A percentile compares a stretch with the other conserved stretches of the same genome.
Conservation (phyloP, 2,888 invertebrate genomes). For the Vanessa cardui region DNA sequence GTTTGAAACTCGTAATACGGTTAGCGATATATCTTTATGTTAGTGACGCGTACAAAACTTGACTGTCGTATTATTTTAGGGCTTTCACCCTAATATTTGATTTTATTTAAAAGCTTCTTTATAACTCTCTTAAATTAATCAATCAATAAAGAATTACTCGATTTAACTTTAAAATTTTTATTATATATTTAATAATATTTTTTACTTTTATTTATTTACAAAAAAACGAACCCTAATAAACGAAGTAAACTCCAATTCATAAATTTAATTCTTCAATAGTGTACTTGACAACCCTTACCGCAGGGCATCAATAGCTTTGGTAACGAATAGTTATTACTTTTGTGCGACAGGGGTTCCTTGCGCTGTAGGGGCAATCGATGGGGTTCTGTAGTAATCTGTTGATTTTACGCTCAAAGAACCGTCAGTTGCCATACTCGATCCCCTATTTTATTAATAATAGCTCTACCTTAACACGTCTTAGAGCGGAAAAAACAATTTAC, state of each 20-base stretch:
- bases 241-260: slow-evolving; percentile 38
- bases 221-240: slow-evolving; percentile 42
- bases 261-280: slow-evolving; percentile 43
- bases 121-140: not conserved
- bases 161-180: not conserved
- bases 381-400: slow-evolving; percentile 77
- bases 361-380: slow-evolving; percentile 55
- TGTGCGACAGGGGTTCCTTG: slow-evolving; percentile 64
- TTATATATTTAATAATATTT: not conserved
- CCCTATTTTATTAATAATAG: slow-evolving; percentile 73
- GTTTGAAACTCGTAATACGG: slow-evolving; percentile 54
- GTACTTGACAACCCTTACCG: slow-evolving; percentile 70
- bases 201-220: slow-evolving; percentile 18
- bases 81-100: not conserved
- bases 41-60: slow-evolving; percentile 34
- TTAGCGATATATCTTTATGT: slow-evolving; percentile 58
- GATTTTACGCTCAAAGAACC: slow-evolving; percentile 76
- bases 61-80: not conserved
- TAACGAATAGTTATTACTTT: slow-evolving; percentile 72
- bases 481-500: slow-evolving; percentile 60
- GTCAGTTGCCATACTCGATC: slow-evolving; percentile 57
- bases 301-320: slow-evolving; percentile 71
- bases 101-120: not conserved
- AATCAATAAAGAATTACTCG: not conserved
- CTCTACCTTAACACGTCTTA: slow-evolving; percentile 73